These are phyloP conservation scores for Periphyllus acericola DNA, from an alignment of 2,888 invertebrate genomes.

Conservation along the genomic window DNA sequence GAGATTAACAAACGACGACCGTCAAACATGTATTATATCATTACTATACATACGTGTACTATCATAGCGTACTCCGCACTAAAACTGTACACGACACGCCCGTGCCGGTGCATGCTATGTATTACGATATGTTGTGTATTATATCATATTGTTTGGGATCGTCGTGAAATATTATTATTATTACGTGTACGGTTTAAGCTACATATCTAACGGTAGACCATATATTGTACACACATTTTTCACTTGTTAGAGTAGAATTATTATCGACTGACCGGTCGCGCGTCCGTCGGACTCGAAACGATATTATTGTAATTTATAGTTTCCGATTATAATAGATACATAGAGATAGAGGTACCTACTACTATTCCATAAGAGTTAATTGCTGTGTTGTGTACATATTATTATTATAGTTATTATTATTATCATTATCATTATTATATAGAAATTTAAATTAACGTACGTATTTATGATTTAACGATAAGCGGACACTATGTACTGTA, in stretches of 20 bases:
- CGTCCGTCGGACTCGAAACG: background rate
- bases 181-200: conserved; percentile 17
- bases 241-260: background rate
- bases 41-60: background rate
- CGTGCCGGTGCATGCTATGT: no score
- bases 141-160: background rate
- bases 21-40: no score
- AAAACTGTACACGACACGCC: background rate
- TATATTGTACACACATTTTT: background rate
- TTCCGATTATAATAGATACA: no score
- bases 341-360: background rate
- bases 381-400: background rate
- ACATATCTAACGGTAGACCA: conserved; percentile 38
- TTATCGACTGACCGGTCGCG: background rate
- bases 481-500: background rate
- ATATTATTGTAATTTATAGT: background rate
- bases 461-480: background rate
- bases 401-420: background rate
- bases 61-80: background rate
- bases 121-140: no score
- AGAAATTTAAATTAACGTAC: background rate
- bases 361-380: background rate
- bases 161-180: conserved; percentile 24
- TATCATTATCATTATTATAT: no score
- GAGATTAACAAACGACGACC: conserved; percentile 38